phyloP scores from a whole-genome alignment of 2,797 vertebrate species.

The Gorsachius magnificus region DNA sequence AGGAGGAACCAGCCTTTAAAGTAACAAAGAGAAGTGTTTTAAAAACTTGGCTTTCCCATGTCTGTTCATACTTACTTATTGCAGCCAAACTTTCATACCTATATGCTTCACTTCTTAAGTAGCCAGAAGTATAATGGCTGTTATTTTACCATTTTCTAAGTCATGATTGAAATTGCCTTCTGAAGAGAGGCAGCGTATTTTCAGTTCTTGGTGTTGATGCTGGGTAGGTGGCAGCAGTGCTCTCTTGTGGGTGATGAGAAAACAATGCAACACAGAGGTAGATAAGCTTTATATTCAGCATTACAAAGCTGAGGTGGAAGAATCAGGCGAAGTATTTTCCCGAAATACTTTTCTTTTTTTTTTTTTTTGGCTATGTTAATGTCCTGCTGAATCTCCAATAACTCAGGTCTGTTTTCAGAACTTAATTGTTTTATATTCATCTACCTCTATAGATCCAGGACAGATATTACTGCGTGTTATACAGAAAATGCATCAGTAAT shows the following conservation, averaged over 20 bases:
- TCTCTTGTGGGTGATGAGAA: neutral
- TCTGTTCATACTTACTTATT: neutral
- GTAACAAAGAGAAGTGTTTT: neutral
- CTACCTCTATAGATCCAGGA: neutral
- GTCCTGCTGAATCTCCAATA: neutral
- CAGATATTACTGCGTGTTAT: neutral
- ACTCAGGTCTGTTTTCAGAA: neutral
- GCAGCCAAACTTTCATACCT: neutral
- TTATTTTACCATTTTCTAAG: neutral
- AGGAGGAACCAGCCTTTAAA: neutral
- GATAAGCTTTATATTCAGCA: neutral
- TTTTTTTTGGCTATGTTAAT: neutral
- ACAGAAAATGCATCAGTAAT: neutral
- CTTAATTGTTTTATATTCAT: neutral
- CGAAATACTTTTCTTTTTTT: neutral
- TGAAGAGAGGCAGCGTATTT: neutral
- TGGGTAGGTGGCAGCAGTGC: slow-evolving; percentile 9
- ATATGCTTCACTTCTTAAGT: neutral
- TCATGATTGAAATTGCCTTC: neutral
- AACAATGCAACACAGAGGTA: neutral
- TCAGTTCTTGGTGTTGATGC: neutral
- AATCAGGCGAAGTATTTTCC: neutral
- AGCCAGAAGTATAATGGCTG: neutral
- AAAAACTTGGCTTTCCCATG: neutral
- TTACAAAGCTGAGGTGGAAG: neutral